Base-by-base conservation (phyloP, 2,888 invertebrate species). In the Diloba caeruleocephala region DNA sequence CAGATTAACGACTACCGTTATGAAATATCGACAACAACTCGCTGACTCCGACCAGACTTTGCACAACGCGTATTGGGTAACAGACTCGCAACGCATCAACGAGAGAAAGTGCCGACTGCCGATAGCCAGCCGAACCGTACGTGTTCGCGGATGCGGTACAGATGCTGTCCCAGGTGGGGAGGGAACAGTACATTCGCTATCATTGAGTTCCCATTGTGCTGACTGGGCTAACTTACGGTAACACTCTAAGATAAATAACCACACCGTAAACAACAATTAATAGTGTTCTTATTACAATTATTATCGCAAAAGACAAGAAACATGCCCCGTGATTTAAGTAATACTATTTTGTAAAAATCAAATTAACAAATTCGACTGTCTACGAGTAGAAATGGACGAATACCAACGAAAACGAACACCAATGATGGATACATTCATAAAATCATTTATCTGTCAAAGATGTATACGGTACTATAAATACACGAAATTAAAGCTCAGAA, bases 61-160 rank as follows among this genome's bases (percentile, higher is more conserved):
- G 82, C 85, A 87, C 88, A 85, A 86, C 81, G 71, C 63, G 74
- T 78, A 78, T 91, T 90, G 86, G 85, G 88, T 88, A 90, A 90
- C 82, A 74, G 71, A 80, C 82, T 79, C 77, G 79, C 84, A 81
- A 83, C 82, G 84, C 86, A 89, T 88, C 87, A 82, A 79, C 84
- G 81, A 85, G 91, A 89, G 92, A 92, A 92, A 92, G 92, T 92
- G 77, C 76, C 80, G 84, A 85, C 79, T 92, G 77, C 76, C 80
- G 84, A 85, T 79, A 76, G 76, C 71, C 81, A 85, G 80, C 79
- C 62, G 58, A 69, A 72, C 65, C 72, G 82, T 82, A 80, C 79
- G 84, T 78, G 81, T 74, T 64, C 75, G 75, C 72, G 73, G 74
- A 70, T 66, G 68, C 60, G 75, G 71, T 71, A 75, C 71, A 87